Percentiles rank a stretch among this genome's conserved stretches.
These are phyloP conservation scores for Polypedilum pembai DNA, from an alignment of 1,140 invertebrate genomes.

Conservation along the genomic window DNA sequence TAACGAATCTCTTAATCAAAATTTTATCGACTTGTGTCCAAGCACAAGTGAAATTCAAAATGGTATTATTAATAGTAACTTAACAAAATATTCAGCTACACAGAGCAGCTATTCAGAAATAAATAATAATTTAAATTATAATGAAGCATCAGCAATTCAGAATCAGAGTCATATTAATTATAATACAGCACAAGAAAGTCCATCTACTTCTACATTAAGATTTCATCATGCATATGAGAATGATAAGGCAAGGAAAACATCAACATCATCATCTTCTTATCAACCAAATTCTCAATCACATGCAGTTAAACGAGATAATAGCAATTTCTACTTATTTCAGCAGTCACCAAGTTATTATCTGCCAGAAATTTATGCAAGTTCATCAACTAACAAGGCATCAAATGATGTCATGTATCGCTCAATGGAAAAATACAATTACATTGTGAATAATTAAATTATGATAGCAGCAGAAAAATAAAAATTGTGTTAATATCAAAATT, in stretches of 20 bases:
- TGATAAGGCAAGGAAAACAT: background rate
- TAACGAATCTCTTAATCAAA: background rate
- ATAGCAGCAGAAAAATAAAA: background rate
- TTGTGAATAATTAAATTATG: background rate
- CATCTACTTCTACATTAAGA: background rate
- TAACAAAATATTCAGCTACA: background rate
- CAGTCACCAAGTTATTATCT: background rate
- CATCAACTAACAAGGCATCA: background rate
- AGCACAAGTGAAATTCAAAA: background rate
- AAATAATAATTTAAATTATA: background rate
- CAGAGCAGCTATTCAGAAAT: background rate
- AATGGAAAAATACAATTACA: background rate
- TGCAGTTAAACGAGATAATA: background rate
- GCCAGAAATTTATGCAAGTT: background rate
- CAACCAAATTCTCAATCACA: background rate
- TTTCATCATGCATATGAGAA: background rate
- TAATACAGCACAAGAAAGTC: background rate
- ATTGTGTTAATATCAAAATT: no score
- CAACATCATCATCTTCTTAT: no score
- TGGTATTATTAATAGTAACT: background rate
- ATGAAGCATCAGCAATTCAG: background rate
- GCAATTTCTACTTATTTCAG: background rate
- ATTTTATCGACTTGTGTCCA: background rate
- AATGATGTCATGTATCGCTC: background rate
- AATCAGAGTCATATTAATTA: background rate